Base-by-base conservation (phyloP, 2,888 invertebrate genomes). In the Cyaniris semiargus region DNA sequence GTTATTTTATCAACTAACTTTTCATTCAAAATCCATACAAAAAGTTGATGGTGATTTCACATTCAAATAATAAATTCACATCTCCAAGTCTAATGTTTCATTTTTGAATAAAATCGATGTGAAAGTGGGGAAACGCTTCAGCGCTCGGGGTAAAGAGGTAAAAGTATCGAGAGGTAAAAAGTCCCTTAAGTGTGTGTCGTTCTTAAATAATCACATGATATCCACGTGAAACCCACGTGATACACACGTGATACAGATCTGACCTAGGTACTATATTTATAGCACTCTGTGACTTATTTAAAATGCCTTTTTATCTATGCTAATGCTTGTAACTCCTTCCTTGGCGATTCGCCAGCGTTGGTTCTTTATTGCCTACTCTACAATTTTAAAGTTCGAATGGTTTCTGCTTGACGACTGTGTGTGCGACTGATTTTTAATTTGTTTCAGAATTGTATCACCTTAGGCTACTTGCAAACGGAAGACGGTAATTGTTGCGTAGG, bases 301-400 rank as follows among this genome's bases (percentile, higher is more conserved):
- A 77, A 77, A 77, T 77, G 71, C 72, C 66, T 71, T 72, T 72
- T 77, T 77, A 77, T 77, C 77, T 77, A 77, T 77, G 77, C 72
- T 77, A 77, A 77, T 77, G 72, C 72, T 70, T 76, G 53, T 77
- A 56, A 77, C 56, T 77, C 70, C 70, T 72, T 76, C 58, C 77
- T 77, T 77, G 77, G 77, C 77, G 18, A 23, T 27, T 3, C 71
- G 72, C 77, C 77, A 77, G 27, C 66, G 23, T 18, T 31, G 15
- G 66, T 66, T 18, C 66, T 66, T 66, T 66, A 66, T 66, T 66
- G 66, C 66, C 66, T 66, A 31, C 15, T 66, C 66, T 18, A 66
- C 66, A 66, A 66, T 66, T 66, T 66, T 66, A 66, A 66, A 66
- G 27, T 66, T 66, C 66, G 27, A 66, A 66, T 31, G 27, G 15